phyloP scores from a whole-genome alignment of 2,888 invertebrate species.

The Scelioninae gen. 1 region DNA sequence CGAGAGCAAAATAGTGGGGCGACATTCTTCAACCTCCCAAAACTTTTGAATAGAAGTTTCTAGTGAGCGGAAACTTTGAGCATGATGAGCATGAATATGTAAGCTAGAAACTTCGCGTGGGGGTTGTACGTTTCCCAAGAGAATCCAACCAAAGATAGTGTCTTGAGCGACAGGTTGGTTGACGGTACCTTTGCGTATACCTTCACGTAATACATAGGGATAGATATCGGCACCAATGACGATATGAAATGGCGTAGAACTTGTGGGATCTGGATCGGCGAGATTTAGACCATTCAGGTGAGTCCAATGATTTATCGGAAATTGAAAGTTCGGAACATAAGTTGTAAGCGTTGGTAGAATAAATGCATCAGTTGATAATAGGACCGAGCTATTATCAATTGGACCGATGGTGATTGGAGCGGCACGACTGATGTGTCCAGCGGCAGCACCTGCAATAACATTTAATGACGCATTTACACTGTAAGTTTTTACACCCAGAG shows the following conservation, averaged over 20 bases:
- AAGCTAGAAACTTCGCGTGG: too few species aligned
- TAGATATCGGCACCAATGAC: slow-evolving; percentile 25
- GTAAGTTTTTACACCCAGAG: neutral
- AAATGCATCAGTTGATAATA: neutral
- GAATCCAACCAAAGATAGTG: slow-evolving; percentile 16
- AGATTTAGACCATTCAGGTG: slow-evolving; percentile 20
- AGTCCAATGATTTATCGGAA: neutral
- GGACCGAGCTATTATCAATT: too few species aligned
- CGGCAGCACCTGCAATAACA: neutral
- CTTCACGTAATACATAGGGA: slow-evolving; percentile 5
- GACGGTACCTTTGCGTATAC: neutral
- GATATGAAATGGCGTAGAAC: slow-evolving; percentile 1
- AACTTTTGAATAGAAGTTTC: neutral
- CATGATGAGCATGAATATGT: too few species aligned
- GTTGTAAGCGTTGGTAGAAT: slow-evolving; percentile 5
- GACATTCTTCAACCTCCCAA: slow-evolving; percentile 11
- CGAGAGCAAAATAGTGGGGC: too few species aligned
- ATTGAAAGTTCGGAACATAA: slow-evolving; percentile 15
- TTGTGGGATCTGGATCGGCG: slow-evolving; percentile 25
- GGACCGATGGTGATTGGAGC: neutral
- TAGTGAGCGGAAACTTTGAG: neutral
- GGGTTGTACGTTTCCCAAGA: neutral
- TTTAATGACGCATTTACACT: neutral
- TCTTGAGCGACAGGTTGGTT: slow-evolving; percentile 4
- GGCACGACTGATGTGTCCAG: neutral